Evolutionary conservation across 2,113 vertebrate genomes (phyloP), one percentile per base, ranked within the genome.

Genomic region (Takifugu bimaculatus): DNA sequence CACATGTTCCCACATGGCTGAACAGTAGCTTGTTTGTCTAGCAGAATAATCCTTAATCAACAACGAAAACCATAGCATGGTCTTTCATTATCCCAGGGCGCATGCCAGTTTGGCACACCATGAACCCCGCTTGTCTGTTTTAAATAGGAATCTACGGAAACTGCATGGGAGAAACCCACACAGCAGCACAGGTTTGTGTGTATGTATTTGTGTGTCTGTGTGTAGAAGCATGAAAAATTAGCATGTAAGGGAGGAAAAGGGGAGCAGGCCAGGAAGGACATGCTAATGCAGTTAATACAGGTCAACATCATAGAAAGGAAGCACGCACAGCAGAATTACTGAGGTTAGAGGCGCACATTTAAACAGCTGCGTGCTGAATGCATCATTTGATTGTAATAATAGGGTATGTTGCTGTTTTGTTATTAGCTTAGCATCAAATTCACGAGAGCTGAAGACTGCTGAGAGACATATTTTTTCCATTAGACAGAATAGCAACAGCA

Each of bases 1-100:
- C 64, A 72, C 2, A 50, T 82, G 67, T 63, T 72, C 70, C 66
- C 58, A 65, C 58, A 66, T 48, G 61, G 70, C 77, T 64, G 63
- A 87, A 88, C 88, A 89, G 88, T 88, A 88, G 90, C 81, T 74
- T 87, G 75, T 88, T 89, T 89, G 85, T 90, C 68, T 85, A 82
- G 32, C 79, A 83, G 78, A 88, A 82, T 87, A 88, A 87, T 90
- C 83, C 83, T 78, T 83, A 84, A 90, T 87, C 81, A 88, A 85
- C 81, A 87, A 87, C 78, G 75, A 79, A 82, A 87, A 84, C 82
- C 79, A 59, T 82, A 65, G 71, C 68, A 68, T 65, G 63, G 77
- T 81, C 76, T 85, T 55, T 83, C 75, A 84, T 87, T 88, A 81
- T 81, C 68, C 79, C 44, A 67, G 47, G 58, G 68, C 72, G 54